A percentile compares a stretch with the other conserved stretches of the same genome.
Evolutionary conservation across 2,113 vertebrate genomes (phyloP).

Genomic region (Charadrius vociferus): DNA sequence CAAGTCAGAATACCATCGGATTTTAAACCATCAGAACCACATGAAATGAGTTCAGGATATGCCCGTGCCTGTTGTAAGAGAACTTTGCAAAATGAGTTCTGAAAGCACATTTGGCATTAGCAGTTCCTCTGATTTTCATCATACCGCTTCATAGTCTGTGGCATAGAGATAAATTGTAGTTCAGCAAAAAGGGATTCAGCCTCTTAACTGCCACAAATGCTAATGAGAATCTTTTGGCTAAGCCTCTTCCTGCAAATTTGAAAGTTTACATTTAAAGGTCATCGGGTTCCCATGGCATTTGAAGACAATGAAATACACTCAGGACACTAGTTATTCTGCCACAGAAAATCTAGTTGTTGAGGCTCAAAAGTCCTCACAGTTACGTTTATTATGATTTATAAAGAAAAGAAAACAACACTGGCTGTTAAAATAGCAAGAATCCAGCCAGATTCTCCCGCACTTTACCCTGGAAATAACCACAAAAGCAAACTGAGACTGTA

Average conservation of each 20-base stretch:
- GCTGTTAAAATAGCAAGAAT: background rate
- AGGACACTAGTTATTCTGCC: background rate
- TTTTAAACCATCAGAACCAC: background rate
- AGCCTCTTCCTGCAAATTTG: background rate
- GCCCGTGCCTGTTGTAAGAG: background rate
- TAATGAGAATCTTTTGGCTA: background rate
- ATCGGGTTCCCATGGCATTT: background rate
- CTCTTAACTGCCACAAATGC: background rate
- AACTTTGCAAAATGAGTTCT: background rate
- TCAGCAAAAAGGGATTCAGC: background rate
- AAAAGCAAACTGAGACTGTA: background rate
- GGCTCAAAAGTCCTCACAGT: background rate
- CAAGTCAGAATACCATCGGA: background rate
- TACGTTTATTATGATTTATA: background rate
- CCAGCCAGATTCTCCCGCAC: background rate
- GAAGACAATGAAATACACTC: background rate
- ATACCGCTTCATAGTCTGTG: background rate
- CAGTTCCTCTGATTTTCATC: background rate
- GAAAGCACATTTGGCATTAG: background rate
- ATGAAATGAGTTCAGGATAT: background rate
- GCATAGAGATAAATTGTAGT: background rate
- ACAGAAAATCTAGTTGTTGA: background rate
- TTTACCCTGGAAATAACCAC: background rate
- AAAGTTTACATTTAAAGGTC: slow-evolving; percentile 38
- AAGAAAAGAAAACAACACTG: background rate